Percentiles rank a stretch among this genome's conserved stretches.
phyloP scores from a whole-genome alignment of 2,797 vertebrate genomes.

The Sebastes kiyomatsui region DNA sequence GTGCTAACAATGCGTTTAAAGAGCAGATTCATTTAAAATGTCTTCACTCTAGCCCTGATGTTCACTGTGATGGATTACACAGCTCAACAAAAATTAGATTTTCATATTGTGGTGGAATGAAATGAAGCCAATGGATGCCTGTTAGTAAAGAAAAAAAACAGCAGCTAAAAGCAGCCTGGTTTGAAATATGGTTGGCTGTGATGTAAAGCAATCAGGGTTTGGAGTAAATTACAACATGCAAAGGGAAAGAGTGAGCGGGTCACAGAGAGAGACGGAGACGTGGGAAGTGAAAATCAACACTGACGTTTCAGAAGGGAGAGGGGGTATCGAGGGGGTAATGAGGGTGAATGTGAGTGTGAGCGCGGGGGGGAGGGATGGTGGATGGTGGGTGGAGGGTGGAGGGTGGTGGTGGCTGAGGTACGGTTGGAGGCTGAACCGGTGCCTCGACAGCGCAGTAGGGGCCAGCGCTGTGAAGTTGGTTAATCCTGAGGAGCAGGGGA shows the following conservation, averaged over 20 bases:
- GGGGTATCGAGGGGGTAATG: not conserved
- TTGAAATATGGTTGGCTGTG: not conserved
- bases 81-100: not conserved
- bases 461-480: conserved; percentile 75
- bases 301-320: conserved; percentile 2
- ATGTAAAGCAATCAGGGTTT: not conserved
- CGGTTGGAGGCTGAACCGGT: conserved; percentile 26
- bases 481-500: conserved; percentile 81
- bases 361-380: not conserved
- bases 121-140: not conserved
- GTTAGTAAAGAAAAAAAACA: not conserved
- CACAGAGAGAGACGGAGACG: conserved; percentile 12
- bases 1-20: not conserved
- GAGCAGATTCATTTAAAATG: not conserved
- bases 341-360: conserved; percentile 17
- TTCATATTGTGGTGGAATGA: not conserved
- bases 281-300: conserved; percentile 23
- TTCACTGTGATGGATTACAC: not conserved
- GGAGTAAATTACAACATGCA: not conserved
- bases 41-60: not conserved
- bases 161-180: not conserved
- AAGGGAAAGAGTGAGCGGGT: not conserved
- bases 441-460: conserved; percentile 76
- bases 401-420: not conserved
- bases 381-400: not conserved